Evolutionary conservation across 2,113 vertebrate species (phyloP), one percentile per base, ranked within the genome.

Genomic region (Rhegmatorhina hoffmannsi): DNA sequence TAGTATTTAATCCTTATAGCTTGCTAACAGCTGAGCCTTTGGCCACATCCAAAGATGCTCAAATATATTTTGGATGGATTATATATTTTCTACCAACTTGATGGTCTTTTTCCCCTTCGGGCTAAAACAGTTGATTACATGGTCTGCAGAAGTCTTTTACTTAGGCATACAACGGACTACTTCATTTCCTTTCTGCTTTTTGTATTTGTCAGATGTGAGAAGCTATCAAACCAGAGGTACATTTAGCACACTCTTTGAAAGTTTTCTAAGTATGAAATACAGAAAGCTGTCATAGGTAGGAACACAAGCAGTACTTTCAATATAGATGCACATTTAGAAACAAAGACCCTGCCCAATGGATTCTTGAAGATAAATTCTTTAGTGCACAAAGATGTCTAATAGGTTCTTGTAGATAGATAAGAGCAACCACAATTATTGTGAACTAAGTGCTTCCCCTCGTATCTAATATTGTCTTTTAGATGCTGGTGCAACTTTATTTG

Each of bases 281-380:
- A 17, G 11, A 6, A 76, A 73, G 7, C 11, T 49, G 14, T 62
- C 31, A 24, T 17, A 67, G 9, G n/a, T 66, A 64, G 40, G 7
- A n/a, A 38, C 13, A 46, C 31, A 55, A 82, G 7, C 6, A 62
- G 19, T 69, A 50, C 7, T 76, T 95, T 88, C 64, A 59, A 8
- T 19, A 16, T 14, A 76, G 38, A 21, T 33, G 55, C 4, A 66
- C 0, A 1, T 59, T 67, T 62, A 87, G n/a, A 87, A 85, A 26
- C 8, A 29, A 59, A 70, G 19, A 25, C 31, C 26, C 52, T 64
- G 29, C 23, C 19, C 19, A 23, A 7, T 20, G 21, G 12, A 4
- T 28, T 80, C 55, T 52, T 55, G 56, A n/a, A 94, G 60, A 73
- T 80, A 95, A 92, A 76, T 90, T 88, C 86, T 76, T 62, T 13